Evolutionary conservation across 2,113 vertebrate genomes (phyloP), one percentile per base, ranked within the genome.

Genomic region (Thamnaconus septentrionalis): DNA sequence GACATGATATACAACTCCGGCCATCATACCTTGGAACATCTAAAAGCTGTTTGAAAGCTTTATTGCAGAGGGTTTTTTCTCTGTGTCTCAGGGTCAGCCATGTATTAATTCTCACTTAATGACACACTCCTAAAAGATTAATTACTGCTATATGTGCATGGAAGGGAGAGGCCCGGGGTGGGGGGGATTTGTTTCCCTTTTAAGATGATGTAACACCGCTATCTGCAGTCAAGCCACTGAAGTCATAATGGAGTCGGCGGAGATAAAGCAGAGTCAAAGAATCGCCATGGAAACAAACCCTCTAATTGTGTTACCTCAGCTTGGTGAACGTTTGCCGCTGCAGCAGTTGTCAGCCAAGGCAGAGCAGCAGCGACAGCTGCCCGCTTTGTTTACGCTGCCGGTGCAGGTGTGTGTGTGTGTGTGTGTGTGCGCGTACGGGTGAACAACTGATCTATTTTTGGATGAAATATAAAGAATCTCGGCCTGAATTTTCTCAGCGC

Each of bases 241-340:
- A 66, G 66, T 80, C 64, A 78, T 81, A 56, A 39, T 59, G 45
- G 18, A 66, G 56, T 73, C 64, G 46, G 18, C 18, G 18, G 79
- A 66, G 64, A 63, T 70, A 53, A 61, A 75, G 41, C 61, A 49
- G 76, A 79, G 77, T 71, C 64, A 67, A 64, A 12, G 63, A 40
- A 79, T 82, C 83, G 71, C 88, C 78, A 89, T 88, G 73, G 89
- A 73, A 88, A 89, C 84, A 62, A 66, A 63, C 74, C 62, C n/a
- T 45, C 63, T 88, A 80, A 90, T 87, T 69, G 8, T 9, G 78
- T 88, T 86, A 78, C 4, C 41, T 6, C 57, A 56, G 44, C 51
- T 76, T 66, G 53, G 84, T 31, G 18, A 31, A 31, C 18, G 18
- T 31, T 31, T 31, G 18, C 18, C 18, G 2, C 18, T 31, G 18